Evolutionary conservation across 2,888 invertebrate genomes (phyloP).

Genomic region (Ligdia adustata): DNA sequence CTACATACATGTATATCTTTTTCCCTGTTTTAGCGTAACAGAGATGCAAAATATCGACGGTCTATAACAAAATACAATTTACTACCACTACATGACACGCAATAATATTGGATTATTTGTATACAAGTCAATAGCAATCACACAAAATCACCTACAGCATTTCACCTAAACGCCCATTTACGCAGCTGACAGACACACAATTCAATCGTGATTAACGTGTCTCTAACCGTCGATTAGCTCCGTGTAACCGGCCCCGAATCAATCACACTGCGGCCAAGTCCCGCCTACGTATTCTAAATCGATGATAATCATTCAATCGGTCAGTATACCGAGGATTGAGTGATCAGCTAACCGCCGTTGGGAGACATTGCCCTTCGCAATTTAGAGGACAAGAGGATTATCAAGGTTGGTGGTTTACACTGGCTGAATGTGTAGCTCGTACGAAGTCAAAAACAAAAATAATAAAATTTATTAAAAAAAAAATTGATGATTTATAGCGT

Average conservation of each 20-base stretch:
- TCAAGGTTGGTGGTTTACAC: background rate
- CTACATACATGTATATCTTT: too few relatives aligned
- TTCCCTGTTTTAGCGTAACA: too few relatives aligned
- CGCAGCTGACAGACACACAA: background rate
- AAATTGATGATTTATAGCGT: too few relatives aligned
- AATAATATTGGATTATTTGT: background rate
- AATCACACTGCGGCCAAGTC: slow-evolving; percentile 34
- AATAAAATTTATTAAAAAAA: too few relatives aligned
- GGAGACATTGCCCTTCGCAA: slow-evolving; percentile 16
- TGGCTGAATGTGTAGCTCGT: too few relatives aligned
- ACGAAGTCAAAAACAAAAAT: too few relatives aligned
- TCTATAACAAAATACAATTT: too few relatives aligned
- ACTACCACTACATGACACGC: background rate
- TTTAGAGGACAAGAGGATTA: background rate
- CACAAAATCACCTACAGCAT: background rate
- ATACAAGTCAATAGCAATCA: background rate
- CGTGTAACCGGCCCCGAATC: slow-evolving; percentile 29
- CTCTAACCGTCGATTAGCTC: slow-evolving; percentile 20
- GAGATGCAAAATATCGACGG: too few relatives aligned
- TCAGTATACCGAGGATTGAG: slow-evolving; percentile 25
- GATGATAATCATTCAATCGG: slow-evolving; percentile 34
- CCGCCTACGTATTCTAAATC: slow-evolving; percentile 30
- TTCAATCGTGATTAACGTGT: slow-evolving; percentile 15
- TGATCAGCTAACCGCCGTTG: slow-evolving; percentile 22
- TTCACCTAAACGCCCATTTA: background rate